Conservation (phyloP, 2,113 vertebrate species). For the Notothenia coriiceps region DNA sequence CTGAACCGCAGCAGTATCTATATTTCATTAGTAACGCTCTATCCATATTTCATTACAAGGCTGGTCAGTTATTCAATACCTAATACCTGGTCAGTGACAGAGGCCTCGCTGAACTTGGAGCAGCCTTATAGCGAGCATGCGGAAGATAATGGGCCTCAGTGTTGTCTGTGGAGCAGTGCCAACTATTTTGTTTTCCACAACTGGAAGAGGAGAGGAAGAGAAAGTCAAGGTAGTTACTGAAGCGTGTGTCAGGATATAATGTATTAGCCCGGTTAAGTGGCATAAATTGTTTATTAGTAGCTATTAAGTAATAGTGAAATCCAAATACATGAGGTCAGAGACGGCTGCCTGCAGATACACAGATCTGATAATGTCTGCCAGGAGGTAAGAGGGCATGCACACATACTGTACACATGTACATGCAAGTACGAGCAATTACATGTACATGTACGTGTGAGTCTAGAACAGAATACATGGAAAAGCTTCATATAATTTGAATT, state of each 20-base stretch:
- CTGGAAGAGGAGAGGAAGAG: conserved; percentile 59
- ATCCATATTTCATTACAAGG: conserved; percentile 62
- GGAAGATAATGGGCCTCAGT: conserved; percentile 75
- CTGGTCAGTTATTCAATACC: conserved; percentile 65
- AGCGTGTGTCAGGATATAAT: conserved; percentile 68
- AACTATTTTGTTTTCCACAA: conserved; percentile 77
- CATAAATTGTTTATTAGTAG: conserved; percentile 80
- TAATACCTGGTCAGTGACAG: conserved; percentile 63
- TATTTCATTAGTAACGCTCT: conserved; percentile 48
- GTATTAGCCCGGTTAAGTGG: conserved; percentile 69
- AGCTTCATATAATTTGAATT: no score
- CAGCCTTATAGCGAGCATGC: conserved; percentile 52
- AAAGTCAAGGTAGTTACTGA: conserved; percentile 74
- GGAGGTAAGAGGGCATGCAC: conserved; percentile 26
- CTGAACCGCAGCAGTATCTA: conserved; percentile 31
- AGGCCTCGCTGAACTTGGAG: conserved; percentile 67
- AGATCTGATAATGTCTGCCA: conserved; percentile 60
- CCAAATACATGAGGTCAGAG: conserved; percentile 56
- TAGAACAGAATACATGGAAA: no score
- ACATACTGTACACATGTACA: neutral
- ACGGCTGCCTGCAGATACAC: conserved; percentile 49
- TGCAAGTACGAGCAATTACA: neutral
- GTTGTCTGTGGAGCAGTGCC: conserved; percentile 74
- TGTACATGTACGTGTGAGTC: neutral
- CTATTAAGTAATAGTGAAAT: conserved; percentile 71